Evolutionary conservation across 2,888 invertebrate genomes (phyloP), one percentile per base, ranked within the genome.

Genomic region (Leucophenga maculata): DNA sequence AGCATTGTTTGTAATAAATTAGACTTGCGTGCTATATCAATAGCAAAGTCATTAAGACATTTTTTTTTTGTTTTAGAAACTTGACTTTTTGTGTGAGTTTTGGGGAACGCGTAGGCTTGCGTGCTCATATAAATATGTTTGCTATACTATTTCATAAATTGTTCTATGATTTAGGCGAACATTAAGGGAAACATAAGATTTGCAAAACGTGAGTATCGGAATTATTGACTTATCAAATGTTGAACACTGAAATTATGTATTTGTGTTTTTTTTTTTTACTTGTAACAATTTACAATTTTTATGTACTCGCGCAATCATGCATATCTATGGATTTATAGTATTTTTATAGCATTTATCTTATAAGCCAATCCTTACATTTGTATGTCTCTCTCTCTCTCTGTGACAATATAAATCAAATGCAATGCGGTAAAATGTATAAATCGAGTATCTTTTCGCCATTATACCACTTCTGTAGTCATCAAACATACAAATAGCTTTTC

Each of bases 1-100:
- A 6, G n/a, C 16, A 50, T 50, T 50, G 50, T 50, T 16, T 16
- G 16, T 50, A 6, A 50, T 50, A 50, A 26, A 57, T 31, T n/a
- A 57, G 22, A 26, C 2, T 57, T 57, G 57, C 57, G 57, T 57
- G 57, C 22, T 3, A 14, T 22, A 57, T 26, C 57, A 57, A 57
- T 57, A 26, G 57, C 57, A 26, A 31, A 57, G 31, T 26, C 31
- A 57, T 57, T 57, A 26, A 26, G 1, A 50, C 1, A 16, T 50
- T 50, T 39, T 11, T 6, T n/a, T n/a, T n/a, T n/a, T n/a, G n/a
- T n/a, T n/a, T n/a, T n/a, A n/a, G n/a, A n/a, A n/a, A n/a, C n/a
- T n/a, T n/a, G n/a, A n/a, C n/a, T n/a, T n/a, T 39, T 11, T 39
- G 11, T 1, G 8, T 1, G 39, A 3, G 8, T 39, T 39, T 39